These are phyloP conservation scores for Limenitis camilla DNA, from an alignment of 2,888 invertebrate genomes.

Conservation along the genomic window DNA sequence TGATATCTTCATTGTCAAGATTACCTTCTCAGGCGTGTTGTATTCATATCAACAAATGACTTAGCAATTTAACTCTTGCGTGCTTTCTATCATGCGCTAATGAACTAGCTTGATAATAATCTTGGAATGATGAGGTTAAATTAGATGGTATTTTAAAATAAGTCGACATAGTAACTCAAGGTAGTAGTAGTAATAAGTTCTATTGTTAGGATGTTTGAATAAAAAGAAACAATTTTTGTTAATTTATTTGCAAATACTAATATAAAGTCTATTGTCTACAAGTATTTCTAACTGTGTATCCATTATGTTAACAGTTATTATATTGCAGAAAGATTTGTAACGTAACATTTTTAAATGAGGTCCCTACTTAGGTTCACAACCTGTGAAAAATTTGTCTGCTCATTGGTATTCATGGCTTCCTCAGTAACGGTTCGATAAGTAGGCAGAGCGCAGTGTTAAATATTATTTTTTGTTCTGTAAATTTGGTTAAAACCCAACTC, in stretches of 20 bases:
- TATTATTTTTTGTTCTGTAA: not conserved
- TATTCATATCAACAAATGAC: constrained; percentile 26
- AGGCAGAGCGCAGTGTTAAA: constrained; percentile 16
- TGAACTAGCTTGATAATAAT: constrained; percentile 15
- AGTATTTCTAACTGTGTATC: no score
- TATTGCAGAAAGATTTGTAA: not conserved
- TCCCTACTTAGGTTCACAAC: constrained; percentile 8
- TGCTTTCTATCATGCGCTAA: constrained; percentile 22
- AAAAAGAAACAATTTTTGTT: no score
- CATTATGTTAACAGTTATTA: not conserved
- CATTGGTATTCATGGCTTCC: constrained; percentile 32
- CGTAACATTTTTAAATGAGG: constrained; percentile 3
- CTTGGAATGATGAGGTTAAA: constrained; percentile 2
- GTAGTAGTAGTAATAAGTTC: no score
- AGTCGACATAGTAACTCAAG: not conserved
- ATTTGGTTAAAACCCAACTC: not conserved
- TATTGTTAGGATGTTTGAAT: no score
- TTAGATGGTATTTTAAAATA: not conserved
- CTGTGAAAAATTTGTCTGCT: constrained; percentile 23
- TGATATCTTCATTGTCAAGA: constrained; percentile 21
- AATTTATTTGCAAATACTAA: no score
- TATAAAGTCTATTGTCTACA: no score
- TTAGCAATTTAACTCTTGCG: constrained; percentile 14
- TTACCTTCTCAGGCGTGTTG: constrained; percentile 19
- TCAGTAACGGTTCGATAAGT: constrained; percentile 29